phyloP scores from a whole-genome alignment of 1,140 invertebrate genomes.

The Zaprionus davidi region DNA sequence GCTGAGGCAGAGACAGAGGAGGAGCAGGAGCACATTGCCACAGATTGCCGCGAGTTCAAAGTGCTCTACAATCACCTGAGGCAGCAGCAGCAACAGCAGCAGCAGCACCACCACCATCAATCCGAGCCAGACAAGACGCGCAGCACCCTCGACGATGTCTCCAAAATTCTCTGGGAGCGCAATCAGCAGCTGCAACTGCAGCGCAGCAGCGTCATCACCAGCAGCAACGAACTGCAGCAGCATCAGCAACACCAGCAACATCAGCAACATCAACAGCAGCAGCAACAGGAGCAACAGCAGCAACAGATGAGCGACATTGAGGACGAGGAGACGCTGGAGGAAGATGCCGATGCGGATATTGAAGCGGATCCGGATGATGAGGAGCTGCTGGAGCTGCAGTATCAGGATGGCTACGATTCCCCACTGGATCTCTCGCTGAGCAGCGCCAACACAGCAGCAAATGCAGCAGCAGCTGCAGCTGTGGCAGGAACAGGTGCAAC shows the following conservation, averaged over 20 bases:
- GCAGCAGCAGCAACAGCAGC: constrained; percentile 27
- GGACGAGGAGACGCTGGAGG: constrained; percentile 70
- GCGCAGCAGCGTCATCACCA: constrained; percentile 75
- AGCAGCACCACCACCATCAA: constrained; percentile 35
- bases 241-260: constrained; percentile 35
- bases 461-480: constrained; percentile 29
- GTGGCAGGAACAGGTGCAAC: constrained; percentile 53
- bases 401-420: constrained; percentile 84
- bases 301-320: constrained; percentile 72
- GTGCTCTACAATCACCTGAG: constrained; percentile 80
- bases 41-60: constrained; percentile 75
- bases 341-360: constrained; percentile 63
- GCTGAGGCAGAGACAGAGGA: constrained; percentile 12
- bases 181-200: constrained; percentile 75
- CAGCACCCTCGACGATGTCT: constrained; percentile 71
- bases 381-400: constrained; percentile 58
- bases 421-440: constrained; percentile 87
- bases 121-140: constrained; percentile 67
- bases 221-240: constrained; percentile 45
- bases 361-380: constrained; percentile 68
- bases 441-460: constrained; percentile 54
- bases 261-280: constrained; percentile 7
- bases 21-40: constrained; percentile 33
- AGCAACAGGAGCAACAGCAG: constrained; percentile 28
- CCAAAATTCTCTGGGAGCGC: constrained; percentile 71